Percentiles rank a stretch among this genome's conserved stretches.
These are phyloP conservation scores for Sericinus montela DNA, from an alignment of 2,888 invertebrate species.

Conservation along the genomic window DNA sequence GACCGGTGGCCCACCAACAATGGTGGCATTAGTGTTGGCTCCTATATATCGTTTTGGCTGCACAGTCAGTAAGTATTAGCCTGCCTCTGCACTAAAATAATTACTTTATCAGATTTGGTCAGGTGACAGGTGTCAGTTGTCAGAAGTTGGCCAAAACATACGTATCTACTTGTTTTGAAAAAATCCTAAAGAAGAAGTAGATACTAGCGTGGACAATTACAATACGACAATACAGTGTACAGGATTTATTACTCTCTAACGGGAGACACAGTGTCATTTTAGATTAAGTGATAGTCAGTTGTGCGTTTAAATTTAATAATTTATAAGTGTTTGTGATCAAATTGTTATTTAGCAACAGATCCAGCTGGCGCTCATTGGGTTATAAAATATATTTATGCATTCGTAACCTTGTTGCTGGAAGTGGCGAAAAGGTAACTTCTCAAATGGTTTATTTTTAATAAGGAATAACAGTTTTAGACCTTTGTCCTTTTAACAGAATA, in stretches of 20 bases:
- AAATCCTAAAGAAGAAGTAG: slow-evolving; percentile 20
- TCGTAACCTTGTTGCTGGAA: not conserved
- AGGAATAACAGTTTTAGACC: too few relatives aligned
- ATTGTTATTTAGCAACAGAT: slow-evolving; percentile 36
- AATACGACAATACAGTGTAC: not conserved
- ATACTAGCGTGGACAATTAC: slow-evolving; percentile 24
- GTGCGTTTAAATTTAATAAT: slow-evolving; percentile 24
- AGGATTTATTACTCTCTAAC: too few relatives aligned
- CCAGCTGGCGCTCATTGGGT: slow-evolving; percentile 52
- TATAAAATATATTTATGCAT: slow-evolving; percentile 27
- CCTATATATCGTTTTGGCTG: too few relatives aligned
- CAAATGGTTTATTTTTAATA: not conserved
- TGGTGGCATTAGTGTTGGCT: too few relatives aligned
- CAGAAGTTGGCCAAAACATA: slow-evolving; percentile 53
- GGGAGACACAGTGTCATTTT: slow-evolving; percentile 13
- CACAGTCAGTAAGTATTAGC: too few relatives aligned
- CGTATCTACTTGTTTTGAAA: slow-evolving; percentile 49
- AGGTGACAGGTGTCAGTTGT: too few relatives aligned
- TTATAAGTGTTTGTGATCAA: slow-evolving; percentile 29
- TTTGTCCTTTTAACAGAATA: too few relatives aligned
- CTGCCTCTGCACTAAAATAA: too few relatives aligned
- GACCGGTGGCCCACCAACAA: too few relatives aligned
- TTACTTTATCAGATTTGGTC: too few relatives aligned
- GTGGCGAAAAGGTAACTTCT: not conserved
- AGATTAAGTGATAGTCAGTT: slow-evolving; percentile 24